Evolutionary conservation across 2,797 vertebrate species (phyloP).

Genomic region (Lindbergichthys nudifrons): DNA sequence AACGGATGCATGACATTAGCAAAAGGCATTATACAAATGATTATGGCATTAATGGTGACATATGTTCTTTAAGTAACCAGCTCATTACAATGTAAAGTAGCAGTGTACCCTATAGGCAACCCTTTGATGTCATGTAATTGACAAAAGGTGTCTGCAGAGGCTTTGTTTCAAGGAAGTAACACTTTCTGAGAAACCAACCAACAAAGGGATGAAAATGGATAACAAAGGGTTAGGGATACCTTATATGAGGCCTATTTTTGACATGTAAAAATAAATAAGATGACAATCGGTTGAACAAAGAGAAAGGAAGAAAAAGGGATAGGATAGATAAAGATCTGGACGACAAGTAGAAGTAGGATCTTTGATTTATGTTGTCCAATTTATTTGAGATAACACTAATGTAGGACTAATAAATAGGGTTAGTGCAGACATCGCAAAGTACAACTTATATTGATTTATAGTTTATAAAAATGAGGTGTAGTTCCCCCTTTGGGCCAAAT

Average conservation of each 20-base stretch:
- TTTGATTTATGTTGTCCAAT: not conserved
- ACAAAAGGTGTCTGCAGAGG: not conserved
- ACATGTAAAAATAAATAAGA: too few species aligned
- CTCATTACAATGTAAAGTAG: slow-evolving; percentile 11
- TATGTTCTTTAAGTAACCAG: slow-evolving; percentile 13
- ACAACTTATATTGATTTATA: too few species aligned
- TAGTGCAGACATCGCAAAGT: too few species aligned
- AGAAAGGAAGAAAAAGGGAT: not conserved
- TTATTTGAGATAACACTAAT: not conserved
- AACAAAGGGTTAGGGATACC: not conserved
- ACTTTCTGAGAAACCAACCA: not conserved
- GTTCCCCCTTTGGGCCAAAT: not conserved
- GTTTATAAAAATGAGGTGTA: not conserved
- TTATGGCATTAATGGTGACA: slow-evolving; percentile 10
- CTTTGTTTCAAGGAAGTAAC: slow-evolving; percentile 1
- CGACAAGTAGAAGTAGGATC: too few species aligned
- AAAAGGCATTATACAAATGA: slow-evolving; percentile 8
- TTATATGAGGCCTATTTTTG: not conserved
- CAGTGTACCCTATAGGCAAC: slow-evolving; percentile 1
- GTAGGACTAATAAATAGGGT: too few species aligned
- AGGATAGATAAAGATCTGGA: too few species aligned
- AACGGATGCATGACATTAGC: slow-evolving; percentile 23
- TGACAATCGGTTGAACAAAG: not conserved
- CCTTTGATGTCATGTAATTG: slow-evolving; percentile 12
- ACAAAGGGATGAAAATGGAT: not conserved